phyloP scores from a whole-genome alignment of 1,140 invertebrate genomes.

The Pseudachorutes palmiensis region DNA sequence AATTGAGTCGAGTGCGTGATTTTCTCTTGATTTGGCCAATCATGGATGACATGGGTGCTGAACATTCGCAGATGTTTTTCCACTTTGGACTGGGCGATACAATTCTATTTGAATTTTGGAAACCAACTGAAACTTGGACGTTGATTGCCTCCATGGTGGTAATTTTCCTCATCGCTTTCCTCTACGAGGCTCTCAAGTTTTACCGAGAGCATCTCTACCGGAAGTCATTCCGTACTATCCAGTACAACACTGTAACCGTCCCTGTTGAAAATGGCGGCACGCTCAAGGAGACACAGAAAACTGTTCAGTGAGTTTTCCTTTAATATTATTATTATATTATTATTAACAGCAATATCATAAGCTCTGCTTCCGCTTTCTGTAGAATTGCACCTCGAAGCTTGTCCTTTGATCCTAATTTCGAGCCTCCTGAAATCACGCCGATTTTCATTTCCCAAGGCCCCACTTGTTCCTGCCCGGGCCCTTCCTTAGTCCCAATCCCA shows the following conservation, averaged over 20 bases:
- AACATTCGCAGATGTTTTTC: slow-evolving; percentile 44
- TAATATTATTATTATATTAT: no score
- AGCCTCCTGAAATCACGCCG: neutral
- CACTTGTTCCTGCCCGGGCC: slow-evolving; percentile 2
- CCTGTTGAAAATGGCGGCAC: slow-evolving; percentile 22
- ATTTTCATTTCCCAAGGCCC: slow-evolving; percentile 4
- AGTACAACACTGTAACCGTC: slow-evolving; percentile 17
- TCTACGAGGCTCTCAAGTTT: slow-evolving; percentile 46
- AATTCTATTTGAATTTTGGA: slow-evolving; percentile 40
- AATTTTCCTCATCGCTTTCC: slow-evolving; percentile 44
- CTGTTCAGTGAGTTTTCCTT: slow-evolving; percentile 19
- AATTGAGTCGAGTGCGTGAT: no score
- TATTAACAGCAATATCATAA: neutral
- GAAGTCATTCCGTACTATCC: slow-evolving; percentile 21
- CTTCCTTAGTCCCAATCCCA: neutral
- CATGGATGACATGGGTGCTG: no score
- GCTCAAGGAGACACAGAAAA: slow-evolving; percentile 22
- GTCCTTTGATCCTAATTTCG: slow-evolving; percentile 2
- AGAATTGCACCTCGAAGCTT: neutral
- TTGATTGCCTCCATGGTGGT: slow-evolving; percentile 43
- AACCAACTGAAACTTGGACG: slow-evolving; percentile 24
- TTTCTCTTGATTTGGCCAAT: no score
- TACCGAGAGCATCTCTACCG: slow-evolving; percentile 36
- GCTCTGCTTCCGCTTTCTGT: neutral
- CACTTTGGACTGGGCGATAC: slow-evolving; percentile 39